A percentile compares a stretch with the other conserved stretches of the same genome.
Evolutionary conservation across 2,888 invertebrate species (phyloP).

Genomic region (Ptilodon capucinus): DNA sequence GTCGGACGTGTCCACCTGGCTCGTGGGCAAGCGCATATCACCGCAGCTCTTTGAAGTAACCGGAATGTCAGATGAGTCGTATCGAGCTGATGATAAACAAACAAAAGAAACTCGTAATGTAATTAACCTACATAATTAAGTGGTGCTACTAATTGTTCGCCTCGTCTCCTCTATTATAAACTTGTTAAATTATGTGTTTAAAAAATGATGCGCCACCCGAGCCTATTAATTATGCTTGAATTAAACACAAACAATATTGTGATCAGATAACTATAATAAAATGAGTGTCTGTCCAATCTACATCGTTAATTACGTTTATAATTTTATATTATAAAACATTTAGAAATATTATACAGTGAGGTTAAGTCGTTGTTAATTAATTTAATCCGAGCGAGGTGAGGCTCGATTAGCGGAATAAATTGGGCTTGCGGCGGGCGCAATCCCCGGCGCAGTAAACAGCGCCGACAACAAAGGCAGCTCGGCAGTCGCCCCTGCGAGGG

Average conservation of each 20-base stretch:
- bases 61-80: slow-evolving; percentile 38
- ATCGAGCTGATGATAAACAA: slow-evolving; percentile 38
- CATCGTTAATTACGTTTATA: too few species aligned
- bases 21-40: slow-evolving; percentile 55
- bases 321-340: slow-evolving; percentile 5
- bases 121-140: slow-evolving; percentile 53
- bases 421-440: slow-evolving; percentile 69
- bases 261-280: too few species aligned
- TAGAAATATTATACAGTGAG: slow-evolving; percentile 42
- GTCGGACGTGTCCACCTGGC: slow-evolving; percentile 67
- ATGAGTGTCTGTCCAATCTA: too few species aligned
- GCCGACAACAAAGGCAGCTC: slow-evolving; percentile 73
- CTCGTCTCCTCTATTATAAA: slow-evolving; percentile 21
- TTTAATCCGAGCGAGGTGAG: slow-evolving; percentile 68
- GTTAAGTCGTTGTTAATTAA: slow-evolving; percentile 74
- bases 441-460: slow-evolving; percentile 70
- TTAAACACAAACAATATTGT: too few species aligned
- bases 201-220: not conserved
- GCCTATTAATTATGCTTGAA: not conserved
- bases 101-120: slow-evolving; percentile 41
- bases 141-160: slow-evolving; percentile 45
- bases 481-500: slow-evolving; percentile 51
- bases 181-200: not conserved
- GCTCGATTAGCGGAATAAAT: slow-evolving; percentile 78
- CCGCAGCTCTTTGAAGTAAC: slow-evolving; percentile 55